Conservation (phyloP, 2,888 invertebrate species). For the Adelphocoris suturalis region DNA sequence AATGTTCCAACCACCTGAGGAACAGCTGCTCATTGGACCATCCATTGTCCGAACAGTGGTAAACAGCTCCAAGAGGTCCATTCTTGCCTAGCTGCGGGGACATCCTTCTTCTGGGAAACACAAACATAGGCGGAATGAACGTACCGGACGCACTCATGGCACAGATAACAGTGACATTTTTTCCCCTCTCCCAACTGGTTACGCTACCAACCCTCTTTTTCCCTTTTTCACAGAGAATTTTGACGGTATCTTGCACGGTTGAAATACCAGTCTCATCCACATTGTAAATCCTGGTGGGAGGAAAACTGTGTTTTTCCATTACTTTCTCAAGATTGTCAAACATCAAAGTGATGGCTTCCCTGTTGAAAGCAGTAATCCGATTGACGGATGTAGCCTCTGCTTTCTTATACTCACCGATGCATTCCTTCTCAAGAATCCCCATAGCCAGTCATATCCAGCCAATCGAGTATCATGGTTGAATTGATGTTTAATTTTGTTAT, state of each 20-base stretch:
- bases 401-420: background rate
- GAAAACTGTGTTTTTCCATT: constrained; percentile 17
- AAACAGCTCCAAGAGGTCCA: too few relatives aligned
- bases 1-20: constrained; percentile 71
- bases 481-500: background rate
- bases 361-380: constrained; percentile 26
- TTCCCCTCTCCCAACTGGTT: constrained; percentile 38
- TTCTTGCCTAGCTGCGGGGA: too few relatives aligned
- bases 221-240: too few relatives aligned
- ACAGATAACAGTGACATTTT: too few relatives aligned
- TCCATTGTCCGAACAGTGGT: too few relatives aligned
- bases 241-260: constrained; percentile 38
- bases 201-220: constrained; percentile 34
- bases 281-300: constrained; percentile 8
- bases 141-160: constrained; percentile 16
- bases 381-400: constrained; percentile 36
- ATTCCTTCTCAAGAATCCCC: constrained; percentile 19
- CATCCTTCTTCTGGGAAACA: too few relatives aligned
- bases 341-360: constrained; percentile 18
- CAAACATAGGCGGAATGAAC: constrained; percentile 4
- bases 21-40: constrained; percentile 76
- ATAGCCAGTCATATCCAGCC: constrained; percentile 26
- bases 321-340: constrained; percentile 22
- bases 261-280: constrained; percentile 21
- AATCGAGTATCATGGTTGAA: constrained; percentile 2